Evolutionary conservation across 2,888 invertebrate species (phyloP).

Genomic region (Leptopterna dolabrata): DNA sequence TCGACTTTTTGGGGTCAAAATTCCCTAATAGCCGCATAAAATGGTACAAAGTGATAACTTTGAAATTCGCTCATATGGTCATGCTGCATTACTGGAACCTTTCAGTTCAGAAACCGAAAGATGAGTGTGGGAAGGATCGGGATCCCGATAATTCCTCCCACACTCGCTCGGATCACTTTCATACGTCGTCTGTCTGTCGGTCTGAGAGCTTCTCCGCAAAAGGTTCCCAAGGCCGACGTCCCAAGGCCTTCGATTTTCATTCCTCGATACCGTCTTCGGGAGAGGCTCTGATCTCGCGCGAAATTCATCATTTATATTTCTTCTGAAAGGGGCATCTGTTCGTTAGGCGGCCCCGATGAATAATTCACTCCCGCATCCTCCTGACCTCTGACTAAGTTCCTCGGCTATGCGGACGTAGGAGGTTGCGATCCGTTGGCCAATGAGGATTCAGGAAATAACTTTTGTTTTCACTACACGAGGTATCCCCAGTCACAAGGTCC

Average conservation of each 20-base stretch:
- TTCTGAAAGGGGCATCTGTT: background rate
- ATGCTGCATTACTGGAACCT: no score
- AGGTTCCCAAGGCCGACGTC: background rate
- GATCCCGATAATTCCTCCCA: background rate
- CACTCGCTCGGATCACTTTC: background rate
- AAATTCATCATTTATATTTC: slow-evolving; percentile 8
- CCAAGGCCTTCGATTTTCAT: background rate
- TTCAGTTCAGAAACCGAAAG: background rate
- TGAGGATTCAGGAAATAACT: background rate
- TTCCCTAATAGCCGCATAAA: no score
- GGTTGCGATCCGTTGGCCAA: slow-evolving; percentile 2
- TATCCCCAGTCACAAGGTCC: no score
- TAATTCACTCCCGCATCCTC: background rate
- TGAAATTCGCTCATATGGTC: no score
- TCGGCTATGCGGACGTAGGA: background rate
- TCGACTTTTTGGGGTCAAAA: no score
- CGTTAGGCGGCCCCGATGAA: background rate
- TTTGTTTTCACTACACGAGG: background rate
- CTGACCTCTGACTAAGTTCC: slow-evolving; percentile 20
- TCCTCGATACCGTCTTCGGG: background rate
- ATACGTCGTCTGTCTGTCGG: background rate
- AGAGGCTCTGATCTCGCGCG: background rate
- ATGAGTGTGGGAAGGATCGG: background rate
- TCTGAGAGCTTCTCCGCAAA: background rate
- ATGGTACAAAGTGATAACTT: no score